phyloP scores from a whole-genome alignment of 2,113 vertebrate species.

The Neogobius melanostomus region DNA sequence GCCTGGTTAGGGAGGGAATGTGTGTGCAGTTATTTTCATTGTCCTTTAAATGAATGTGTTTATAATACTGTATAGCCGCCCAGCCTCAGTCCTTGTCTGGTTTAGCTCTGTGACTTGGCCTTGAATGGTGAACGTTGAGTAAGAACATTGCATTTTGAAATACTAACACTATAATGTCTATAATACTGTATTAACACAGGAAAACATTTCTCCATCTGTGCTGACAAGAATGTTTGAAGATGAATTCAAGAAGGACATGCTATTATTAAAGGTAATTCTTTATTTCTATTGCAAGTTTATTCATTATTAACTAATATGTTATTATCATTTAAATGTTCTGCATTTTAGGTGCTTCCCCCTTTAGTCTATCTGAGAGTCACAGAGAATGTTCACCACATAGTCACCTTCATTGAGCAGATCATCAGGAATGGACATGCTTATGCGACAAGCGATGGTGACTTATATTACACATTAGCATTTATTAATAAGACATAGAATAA shows the following conservation, averaged over 20 bases:
- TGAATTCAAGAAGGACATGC: constrained; percentile 94
- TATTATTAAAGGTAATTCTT: constrained; percentile 83
- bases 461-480: background rate
- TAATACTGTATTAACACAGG: constrained; percentile 64
- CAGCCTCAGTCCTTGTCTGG: background rate
- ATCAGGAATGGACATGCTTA: constrained; percentile 87
- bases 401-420: constrained; percentile 86
- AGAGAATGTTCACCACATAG: constrained; percentile 88
- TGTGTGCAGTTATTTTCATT: too few species aligned
- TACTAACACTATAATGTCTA: background rate
- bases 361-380: constrained; percentile 89
- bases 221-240: constrained; percentile 88
- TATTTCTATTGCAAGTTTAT: background rate
- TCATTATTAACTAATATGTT: background rate
- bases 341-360: constrained; percentile 86
- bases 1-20: too few species aligned
- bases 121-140: background rate
- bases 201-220: constrained; percentile 79
- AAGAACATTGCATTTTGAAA: background rate
- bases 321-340: background rate
- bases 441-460: constrained; percentile 80
- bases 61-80: background rate
- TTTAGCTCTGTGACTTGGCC: background rate
- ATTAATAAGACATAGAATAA: background rate
- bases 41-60: too few species aligned